Evolutionary conservation across 1,140 invertebrate genomes (phyloP).

Genomic region (Matsumurasca onukii): DNA sequence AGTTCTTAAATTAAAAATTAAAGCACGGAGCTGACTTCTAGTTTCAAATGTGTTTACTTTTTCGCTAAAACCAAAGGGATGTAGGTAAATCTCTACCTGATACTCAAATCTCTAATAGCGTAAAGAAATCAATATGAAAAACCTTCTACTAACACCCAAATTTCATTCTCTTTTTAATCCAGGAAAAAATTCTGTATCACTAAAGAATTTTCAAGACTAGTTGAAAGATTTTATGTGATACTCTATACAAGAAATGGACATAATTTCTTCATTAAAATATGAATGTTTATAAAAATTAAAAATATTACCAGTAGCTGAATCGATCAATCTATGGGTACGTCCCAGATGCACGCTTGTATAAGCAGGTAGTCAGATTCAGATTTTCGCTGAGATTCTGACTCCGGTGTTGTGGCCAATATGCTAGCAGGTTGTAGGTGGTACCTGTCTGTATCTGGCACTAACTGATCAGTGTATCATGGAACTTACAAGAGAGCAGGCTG

Average conservation of each 20-base stretch:
- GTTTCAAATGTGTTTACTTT: too few relatives aligned
- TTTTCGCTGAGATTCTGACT: not conserved
- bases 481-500: conserved; percentile 21
- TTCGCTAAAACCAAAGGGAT: too few relatives aligned
- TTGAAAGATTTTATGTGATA: too few relatives aligned
- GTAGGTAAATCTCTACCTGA: too few relatives aligned
- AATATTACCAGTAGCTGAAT: not conserved
- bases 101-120: too few relatives aligned
- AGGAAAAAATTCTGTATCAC: too few relatives aligned
- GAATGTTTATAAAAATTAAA: not conserved
- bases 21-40: too few relatives aligned
- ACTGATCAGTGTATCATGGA: conserved; percentile 10
- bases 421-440: not conserved
- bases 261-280: not conserved
- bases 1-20: too few relatives aligned
- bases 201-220: too few relatives aligned
- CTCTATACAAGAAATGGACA: not conserved
- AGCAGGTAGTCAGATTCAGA: conserved; percentile 12
- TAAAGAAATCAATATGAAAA: too few relatives aligned
- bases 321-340: not conserved
- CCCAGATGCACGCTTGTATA: conserved; percentile 6
- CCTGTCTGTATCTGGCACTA: conserved; percentile 19
- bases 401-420: not conserved
- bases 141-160: too few relatives aligned
- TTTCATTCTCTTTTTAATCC: too few relatives aligned